Conservation (phyloP, 2,888 invertebrate species). For the Julus scandinavius region DNA sequence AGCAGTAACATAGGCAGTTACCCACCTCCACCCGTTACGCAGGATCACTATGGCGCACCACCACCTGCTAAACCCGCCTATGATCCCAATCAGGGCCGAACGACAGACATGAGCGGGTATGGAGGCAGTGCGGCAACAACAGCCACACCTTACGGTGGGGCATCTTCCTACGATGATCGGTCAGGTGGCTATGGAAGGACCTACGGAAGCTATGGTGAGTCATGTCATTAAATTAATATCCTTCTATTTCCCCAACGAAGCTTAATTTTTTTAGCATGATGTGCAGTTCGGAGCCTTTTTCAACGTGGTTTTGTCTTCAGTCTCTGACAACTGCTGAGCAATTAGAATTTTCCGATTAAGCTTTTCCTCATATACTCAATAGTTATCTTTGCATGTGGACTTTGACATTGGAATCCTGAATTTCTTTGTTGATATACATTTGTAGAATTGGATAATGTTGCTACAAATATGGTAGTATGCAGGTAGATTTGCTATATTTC, state of each 20-base stretch:
- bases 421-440: no score
- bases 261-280: no score
- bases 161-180: constrained; percentile 43
- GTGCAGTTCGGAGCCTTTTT: no score
- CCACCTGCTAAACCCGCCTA: constrained; percentile 42
- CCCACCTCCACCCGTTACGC: neutral
- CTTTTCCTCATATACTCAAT: no score
- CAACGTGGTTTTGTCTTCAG: no score
- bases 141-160: neutral
- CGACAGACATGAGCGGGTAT: neutral
- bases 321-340: no score
- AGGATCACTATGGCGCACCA: constrained; percentile 32
- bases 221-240: neutral
- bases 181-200: neutral
- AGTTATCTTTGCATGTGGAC: no score
- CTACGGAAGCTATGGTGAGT: constrained; percentile 49
- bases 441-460: no score
- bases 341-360: no score
- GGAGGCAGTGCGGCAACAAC: neutral
- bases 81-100: constrained; percentile 43
- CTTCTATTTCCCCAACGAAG: neutral
- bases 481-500: no score
- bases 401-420: no score
- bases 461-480: no score
- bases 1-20: neutral